phyloP scores from a whole-genome alignment of 2,797 vertebrate species.

The Pygocentrus nattereri region DNA sequence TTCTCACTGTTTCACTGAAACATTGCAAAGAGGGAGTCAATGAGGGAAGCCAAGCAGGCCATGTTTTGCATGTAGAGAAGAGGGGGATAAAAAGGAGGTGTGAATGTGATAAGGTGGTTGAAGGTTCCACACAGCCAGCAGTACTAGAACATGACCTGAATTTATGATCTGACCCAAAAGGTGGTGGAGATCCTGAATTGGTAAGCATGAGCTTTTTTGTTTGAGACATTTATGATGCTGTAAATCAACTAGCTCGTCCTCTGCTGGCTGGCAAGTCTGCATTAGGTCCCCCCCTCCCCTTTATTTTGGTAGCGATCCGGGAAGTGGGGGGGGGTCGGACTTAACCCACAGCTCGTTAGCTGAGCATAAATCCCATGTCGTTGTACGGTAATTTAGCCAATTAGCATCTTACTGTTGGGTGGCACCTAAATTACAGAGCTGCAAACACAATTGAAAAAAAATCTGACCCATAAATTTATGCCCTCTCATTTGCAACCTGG shows the following conservation, averaged over 20 bases:
- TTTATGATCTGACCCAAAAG: slow-evolving; percentile 38
- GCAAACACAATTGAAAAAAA: slow-evolving; percentile 84
- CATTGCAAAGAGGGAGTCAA: background rate
- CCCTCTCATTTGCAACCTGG: slow-evolving; percentile 91
- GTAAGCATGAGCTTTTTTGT: slow-evolving; percentile 1
- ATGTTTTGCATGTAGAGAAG: background rate
- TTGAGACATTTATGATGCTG: background rate
- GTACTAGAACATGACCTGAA: slow-evolving; percentile 47
- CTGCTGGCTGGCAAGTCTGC: slow-evolving; percentile 4
- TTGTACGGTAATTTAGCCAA: slow-evolving; percentile 87
- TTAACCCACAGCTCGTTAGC: slow-evolving; percentile 69
- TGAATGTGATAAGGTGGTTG: background rate
- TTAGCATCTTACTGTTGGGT: slow-evolving; percentile 87
- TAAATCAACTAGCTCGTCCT: slow-evolving; percentile 26
- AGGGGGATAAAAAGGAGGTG: background rate
- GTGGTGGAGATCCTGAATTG: slow-evolving; percentile 4
- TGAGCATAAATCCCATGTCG: slow-evolving; percentile 87
- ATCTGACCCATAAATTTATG: slow-evolving; percentile 87
- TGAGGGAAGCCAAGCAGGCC: slow-evolving; percentile 15
- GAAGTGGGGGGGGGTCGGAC: background rate
- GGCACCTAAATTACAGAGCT: slow-evolving; percentile 83
- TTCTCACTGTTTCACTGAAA: slow-evolving; percentile 5
- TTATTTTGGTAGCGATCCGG: slow-evolving; percentile 22
- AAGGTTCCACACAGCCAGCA: background rate
- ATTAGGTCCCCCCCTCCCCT: slow-evolving; percentile 12